Base-by-base conservation (phyloP, 2,113 vertebrate genomes). In the Eubucco bourcierii region DNA sequence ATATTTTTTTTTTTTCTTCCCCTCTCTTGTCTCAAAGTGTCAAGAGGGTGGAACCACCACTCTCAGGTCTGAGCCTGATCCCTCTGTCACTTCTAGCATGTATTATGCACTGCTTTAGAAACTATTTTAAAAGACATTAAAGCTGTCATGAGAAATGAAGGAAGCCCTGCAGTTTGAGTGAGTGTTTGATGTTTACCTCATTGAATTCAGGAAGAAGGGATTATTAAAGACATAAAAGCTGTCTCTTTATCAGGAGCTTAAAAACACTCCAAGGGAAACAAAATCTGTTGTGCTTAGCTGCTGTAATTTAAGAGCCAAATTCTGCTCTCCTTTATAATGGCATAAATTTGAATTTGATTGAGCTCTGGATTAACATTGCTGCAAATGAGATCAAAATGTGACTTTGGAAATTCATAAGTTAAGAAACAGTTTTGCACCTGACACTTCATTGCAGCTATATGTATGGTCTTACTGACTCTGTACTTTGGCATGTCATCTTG, bases 301-400 rank as follows among this genome's bases (percentile, higher is more conserved):
- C 81, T 84, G 23, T 84, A 84, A 87, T 92, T 80, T 82, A 71
- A 75, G 44, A 89, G 20, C 33, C 58, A 72, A 83, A 93, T 90
- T 89, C 81, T 89, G 46, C 39, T 93, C 79, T 65, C 44, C 1
- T 88, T 87, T 93, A 37, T 37, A 80, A 80, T 6, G 21, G 80
- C 72, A 93, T 95, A 87, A 70, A 95, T 96, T 94, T 89, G 90
- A 93, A 94, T 95, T 92, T 88, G 74, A 84, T 95, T 92, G 84
- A 92, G 75, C 80, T 91, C 65, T 88, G 92, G 66, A 82, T 92
- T 90, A 89, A 53, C 56, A 47, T 59, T 17, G 15, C 64, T 92
- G 66, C 59, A 92, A 95, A 82, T 60, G 64, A 92, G 71, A 94
- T 66, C 31, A 76, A 92, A 96, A 76, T 74, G 33, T 82, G 67